phyloP scores from a whole-genome alignment of 1,140 invertebrate genomes.

The Drosophila punjabiensis region DNA sequence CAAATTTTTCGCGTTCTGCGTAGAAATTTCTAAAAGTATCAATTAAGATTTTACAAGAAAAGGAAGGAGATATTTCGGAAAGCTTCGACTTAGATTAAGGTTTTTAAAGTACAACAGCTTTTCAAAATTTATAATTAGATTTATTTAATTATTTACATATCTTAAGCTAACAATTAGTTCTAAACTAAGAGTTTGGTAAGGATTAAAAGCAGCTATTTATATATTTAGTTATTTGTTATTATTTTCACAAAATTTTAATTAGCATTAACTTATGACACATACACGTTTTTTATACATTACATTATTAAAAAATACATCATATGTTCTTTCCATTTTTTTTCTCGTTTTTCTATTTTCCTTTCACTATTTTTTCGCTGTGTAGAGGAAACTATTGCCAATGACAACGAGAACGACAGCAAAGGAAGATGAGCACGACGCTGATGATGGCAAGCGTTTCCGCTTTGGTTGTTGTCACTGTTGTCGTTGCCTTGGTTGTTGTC shows the following conservation, averaged over 20 bases:
- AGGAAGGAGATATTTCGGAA: background rate
- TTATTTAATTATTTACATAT: background rate
- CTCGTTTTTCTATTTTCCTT: too few species aligned
- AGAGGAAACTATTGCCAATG: constrained; percentile 75
- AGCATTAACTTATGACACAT: background rate
- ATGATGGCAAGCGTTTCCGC: constrained; percentile 80
- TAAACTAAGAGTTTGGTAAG: too few species aligned
- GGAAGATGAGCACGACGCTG: constrained; percentile 68
- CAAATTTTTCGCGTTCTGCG: background rate
- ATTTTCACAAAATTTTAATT: background rate
- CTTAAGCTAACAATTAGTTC: too few species aligned
- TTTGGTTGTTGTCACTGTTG: constrained; percentile 49
- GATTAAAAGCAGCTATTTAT: too few species aligned
- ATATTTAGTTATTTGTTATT: background rate
- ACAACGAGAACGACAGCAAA: constrained; percentile 54
- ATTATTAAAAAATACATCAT: too few species aligned
- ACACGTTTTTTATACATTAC: too few species aligned
- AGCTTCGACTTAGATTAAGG: too few species aligned
- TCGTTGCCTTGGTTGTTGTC: constrained; percentile 18
- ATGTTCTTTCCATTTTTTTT: too few species aligned
- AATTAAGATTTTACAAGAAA: background rate
- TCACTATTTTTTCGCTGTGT: background rate
- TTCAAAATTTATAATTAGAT: background rate
- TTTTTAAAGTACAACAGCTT: too few species aligned
- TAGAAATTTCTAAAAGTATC: background rate